Base-by-base conservation (phyloP, 2,888 invertebrate species). In the Drosophila atripex region DNA sequence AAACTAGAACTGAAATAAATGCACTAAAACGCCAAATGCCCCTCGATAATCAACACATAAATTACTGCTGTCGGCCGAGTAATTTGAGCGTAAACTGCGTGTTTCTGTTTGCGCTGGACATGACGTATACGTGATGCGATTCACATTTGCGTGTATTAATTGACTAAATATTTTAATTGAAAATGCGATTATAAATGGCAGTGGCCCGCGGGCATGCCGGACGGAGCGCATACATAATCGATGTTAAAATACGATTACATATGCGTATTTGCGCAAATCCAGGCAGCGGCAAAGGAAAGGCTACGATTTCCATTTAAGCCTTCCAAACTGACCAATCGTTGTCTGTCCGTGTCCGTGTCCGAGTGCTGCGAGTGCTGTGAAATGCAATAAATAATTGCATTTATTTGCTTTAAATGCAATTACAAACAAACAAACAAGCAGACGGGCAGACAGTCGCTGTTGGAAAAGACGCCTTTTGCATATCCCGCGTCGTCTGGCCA, bases 331-430 rank as follows among this genome's bases (percentile, higher is more conserved):
- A 16, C 50, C 52, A 41, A 43, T 32, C 12, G 43, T 18, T n/a
- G 28, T 23, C 68, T n/a, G 50, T 38, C 18, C 18, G n/a, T 12
- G 28, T 8, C 1, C 7, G 25, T n/a, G n/a, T n/a, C n/a, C n/a
- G n/a, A 25, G 25, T 9, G 23, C 47, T 54, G 51, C 71, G 71
- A 84, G 56, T 71, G 75, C 77, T 74, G 69, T 70, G 73, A 75
- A 78, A 73, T 85, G 76, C 83, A 87, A 84, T 84, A 87, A 86
- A 87, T 87, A 85, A 84, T 87, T 87, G 76, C 80, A 82, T 84
- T 83, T 85, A 87, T 84, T 85, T 84, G 73, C 75, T 68, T 85
- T 75, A 75, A 88, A 87, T 74, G 75, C 82, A 85, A 76, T 82
- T 82, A 70, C 83, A 77, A 73, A 75, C 74, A 84, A 63, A 87